Conservation (phyloP, 2,888 invertebrate genomes). For the Gibbula magus region DNA sequence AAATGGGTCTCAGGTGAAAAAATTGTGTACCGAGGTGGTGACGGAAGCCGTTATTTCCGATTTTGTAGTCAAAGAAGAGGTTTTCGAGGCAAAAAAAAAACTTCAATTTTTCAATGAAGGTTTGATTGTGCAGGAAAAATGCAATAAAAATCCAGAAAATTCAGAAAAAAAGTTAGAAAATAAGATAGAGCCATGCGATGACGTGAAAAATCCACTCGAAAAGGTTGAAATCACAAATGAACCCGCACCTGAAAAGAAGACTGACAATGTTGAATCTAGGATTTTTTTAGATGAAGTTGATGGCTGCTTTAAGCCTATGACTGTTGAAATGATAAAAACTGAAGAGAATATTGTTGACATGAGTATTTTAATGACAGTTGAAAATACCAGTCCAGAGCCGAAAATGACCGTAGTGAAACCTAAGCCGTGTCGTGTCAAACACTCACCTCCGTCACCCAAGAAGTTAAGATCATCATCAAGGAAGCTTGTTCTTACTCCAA, state of each 20-base stretch:
- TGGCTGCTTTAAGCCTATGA: slow-evolving; percentile 9
- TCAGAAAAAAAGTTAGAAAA: slow-evolving; percentile 9
- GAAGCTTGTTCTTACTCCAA: not conserved
- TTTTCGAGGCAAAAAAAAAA: slow-evolving; percentile 7
- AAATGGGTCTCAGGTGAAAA: slow-evolving; percentile 14
- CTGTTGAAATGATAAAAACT: not conserved
- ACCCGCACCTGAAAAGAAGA: not conserved
- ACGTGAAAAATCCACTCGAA: not conserved
- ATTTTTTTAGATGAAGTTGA: slow-evolving; percentile 6
- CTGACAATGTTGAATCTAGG: not conserved
- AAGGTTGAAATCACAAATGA: too few relatives aligned
- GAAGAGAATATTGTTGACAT: not conserved
- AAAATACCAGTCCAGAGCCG: not conserved
- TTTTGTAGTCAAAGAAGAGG: not conserved
- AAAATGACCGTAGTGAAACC: not conserved
- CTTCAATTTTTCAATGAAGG: not conserved
- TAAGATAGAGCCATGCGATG: not conserved
- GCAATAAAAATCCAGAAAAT: not conserved
- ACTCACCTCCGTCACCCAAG: not conserved
- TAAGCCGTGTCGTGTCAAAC: not conserved
- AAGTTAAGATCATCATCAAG: slow-evolving; percentile 7
- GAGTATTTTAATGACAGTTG: not conserved
- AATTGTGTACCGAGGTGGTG: slow-evolving; percentile 1
- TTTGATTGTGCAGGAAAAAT: slow-evolving; percentile 20
- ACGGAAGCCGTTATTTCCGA: not conserved